Conservation (phyloP, 2,797 vertebrate genomes). For the Silurus aristotelis region DNA sequence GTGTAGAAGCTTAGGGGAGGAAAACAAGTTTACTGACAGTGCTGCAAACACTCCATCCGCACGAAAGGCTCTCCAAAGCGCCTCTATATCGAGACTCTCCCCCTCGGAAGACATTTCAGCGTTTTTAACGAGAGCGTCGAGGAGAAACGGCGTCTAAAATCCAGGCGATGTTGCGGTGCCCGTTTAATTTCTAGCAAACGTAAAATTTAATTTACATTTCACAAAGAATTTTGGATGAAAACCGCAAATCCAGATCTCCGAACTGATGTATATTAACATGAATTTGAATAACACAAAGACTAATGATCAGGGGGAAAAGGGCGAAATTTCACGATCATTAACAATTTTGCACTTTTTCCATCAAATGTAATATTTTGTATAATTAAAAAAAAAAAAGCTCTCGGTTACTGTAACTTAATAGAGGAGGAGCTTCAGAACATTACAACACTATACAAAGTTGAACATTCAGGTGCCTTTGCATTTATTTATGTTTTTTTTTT, state of each 20-base stretch:
- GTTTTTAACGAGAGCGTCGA: slow-evolving; percentile 70
- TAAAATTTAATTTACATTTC: slow-evolving; percentile 61
- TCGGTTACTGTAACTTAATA: slow-evolving; percentile 33
- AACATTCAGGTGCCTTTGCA: slow-evolving; percentile 34
- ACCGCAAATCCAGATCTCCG: neutral
- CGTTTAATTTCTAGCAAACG: slow-evolving; percentile 75
- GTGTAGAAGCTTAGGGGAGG: neutral
- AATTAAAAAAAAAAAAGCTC: neutral
- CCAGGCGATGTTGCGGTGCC: slow-evolving; percentile 72
- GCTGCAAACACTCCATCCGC: slow-evolving; percentile 51
- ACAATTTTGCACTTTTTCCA: slow-evolving; percentile 22
- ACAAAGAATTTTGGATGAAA: slow-evolving; percentile 22
- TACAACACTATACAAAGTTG: slow-evolving; percentile 24
- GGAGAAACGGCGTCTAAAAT: slow-evolving; percentile 60
- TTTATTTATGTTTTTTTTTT: slow-evolving; percentile 49
- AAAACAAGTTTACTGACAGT: slow-evolving; percentile 36
- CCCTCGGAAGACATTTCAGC: slow-evolving; percentile 63
- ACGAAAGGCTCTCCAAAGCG: slow-evolving; percentile 58
- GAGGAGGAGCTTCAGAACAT: slow-evolving; percentile 9
- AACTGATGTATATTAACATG: no score
- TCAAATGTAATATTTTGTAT: neutral
- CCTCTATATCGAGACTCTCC: slow-evolving; percentile 51
- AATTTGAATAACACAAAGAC: neutral
- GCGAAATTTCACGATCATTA: neutral
- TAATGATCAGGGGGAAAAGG: neutral